phyloP scores from a whole-genome alignment of 2,113 vertebrate genomes.

The Zosterops hypoxanthus region DNA sequence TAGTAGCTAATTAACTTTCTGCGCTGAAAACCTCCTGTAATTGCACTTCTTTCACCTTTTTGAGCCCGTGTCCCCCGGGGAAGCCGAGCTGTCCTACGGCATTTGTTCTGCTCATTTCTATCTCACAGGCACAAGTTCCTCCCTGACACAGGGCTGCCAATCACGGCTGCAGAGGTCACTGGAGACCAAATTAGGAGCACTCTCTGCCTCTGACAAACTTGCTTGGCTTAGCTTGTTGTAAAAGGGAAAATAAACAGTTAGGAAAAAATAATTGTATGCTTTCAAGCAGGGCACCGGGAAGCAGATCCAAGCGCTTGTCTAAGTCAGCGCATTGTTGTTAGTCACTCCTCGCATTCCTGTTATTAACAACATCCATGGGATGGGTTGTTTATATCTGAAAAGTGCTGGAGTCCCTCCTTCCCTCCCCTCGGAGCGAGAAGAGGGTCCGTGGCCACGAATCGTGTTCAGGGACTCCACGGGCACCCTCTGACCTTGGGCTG shows the following conservation, averaged over 20 bases:
- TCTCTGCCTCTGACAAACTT: constrained; percentile 50
- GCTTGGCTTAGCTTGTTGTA: constrained; percentile 52
- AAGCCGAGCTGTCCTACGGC: constrained; percentile 66
- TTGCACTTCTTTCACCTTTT: constrained; percentile 68
- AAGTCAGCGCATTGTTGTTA: background rate
- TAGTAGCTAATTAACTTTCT: constrained; percentile 80
- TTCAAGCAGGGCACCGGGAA: background rate
- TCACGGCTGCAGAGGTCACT: constrained; percentile 65
- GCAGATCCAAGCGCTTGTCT: background rate
- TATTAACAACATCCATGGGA: background rate
- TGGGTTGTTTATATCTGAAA: background rate
- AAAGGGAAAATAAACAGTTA: constrained; percentile 60
- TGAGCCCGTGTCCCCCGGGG: constrained; percentile 49
- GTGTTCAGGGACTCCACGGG: background rate
- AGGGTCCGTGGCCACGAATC: background rate
- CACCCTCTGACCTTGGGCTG: background rate
- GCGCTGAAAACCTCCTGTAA: constrained; percentile 73
- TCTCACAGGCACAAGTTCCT: constrained; percentile 47
- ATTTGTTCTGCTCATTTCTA: constrained; percentile 71
- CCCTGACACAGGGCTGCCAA: constrained; percentile 63
- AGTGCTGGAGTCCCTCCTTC: background rate
- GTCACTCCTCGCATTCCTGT: background rate
- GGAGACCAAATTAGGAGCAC: constrained; percentile 70
- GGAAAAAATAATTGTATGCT: constrained; percentile 45
- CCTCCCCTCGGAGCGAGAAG: background rate